Conservation (phyloP, 2,888 invertebrate species). For the Spodoptera littoralis region DNA sequence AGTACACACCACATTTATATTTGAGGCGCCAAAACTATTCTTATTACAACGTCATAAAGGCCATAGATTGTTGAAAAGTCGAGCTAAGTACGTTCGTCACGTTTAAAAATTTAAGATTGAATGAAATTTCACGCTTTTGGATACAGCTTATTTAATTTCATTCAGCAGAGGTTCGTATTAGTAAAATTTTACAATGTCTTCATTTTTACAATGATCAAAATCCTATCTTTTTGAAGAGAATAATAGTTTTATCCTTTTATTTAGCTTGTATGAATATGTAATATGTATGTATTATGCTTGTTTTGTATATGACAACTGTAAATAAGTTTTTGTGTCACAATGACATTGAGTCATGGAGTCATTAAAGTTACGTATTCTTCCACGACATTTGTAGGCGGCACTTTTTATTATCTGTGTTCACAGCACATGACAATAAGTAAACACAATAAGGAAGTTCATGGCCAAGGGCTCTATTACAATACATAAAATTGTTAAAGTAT, state of each 20-base stretch:
- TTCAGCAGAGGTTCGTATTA: conserved; percentile 13
- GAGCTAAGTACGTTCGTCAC: neutral
- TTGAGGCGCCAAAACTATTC: too few species aligned
- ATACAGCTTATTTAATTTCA: conserved; percentile 6
- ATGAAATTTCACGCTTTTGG: conserved; percentile 19
- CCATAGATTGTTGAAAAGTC: neutral
- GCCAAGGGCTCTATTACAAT: conserved; percentile 13
- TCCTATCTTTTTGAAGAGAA: neutral
- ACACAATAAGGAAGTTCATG: conserved; percentile 17
- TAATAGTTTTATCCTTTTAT: neutral
- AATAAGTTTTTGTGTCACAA: conserved; percentile 22
- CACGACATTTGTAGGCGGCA: conserved; percentile 3
- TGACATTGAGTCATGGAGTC: conserved; percentile 24
- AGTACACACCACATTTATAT: too few species aligned
- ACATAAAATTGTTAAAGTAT: neutral
- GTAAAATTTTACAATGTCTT: conserved; percentile 1
- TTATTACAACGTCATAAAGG: too few species aligned
- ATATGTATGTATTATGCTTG: neutral
- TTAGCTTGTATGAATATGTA: neutral
- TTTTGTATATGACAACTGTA: neutral
- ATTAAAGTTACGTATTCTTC: conserved; percentile 29
- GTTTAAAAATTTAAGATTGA: conserved; percentile 23
- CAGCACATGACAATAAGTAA: neutral
- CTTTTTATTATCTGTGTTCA: neutral
- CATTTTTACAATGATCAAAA: neutral